Base-by-base conservation (phyloP, 92 coral and sea anemone genomes). In the Paramuricea clavata region DNA sequence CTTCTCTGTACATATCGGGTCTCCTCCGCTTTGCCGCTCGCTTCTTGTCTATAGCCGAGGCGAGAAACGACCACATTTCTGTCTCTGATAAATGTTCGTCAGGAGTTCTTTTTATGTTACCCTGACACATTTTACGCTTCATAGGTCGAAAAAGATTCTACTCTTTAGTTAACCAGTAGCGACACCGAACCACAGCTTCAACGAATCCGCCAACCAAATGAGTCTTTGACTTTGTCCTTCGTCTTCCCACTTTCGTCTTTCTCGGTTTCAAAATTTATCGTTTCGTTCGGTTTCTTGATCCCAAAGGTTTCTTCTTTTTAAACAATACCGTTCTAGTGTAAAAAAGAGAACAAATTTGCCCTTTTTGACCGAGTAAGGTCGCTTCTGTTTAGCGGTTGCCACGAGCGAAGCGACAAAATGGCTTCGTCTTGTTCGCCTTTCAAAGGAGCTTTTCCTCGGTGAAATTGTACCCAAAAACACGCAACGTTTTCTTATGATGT, bases 1-100 rank as follows among this genome's bases (percentile, higher is more conserved):
- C 99, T 86, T 92, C 95, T 73, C 95, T 72, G 49, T 87, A 86
- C 97, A 96, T 95, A 92, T 96, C 99, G 26, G 98, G 98, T 49
- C 94, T 80, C 69, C 90, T 96, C 52, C 97, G 83, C 54, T 94
- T 94, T 65, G 89, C 93, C 44, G 88, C 93, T 25, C 85, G 93
- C 78, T 93, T 94, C 89, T 96, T 96, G 85, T 94, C 98, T 54
- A 96, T 78, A 8, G 98, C 94, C 60, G 94, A 80, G 34, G 94
- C 84, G 23, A 96, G 90, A 65, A 96, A 64, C 47, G 97, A 93
- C 99, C 99, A 96, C 23, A 96, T 93, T 94, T 96, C 99, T 61
- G 85, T 94, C 67, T 96, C 99, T 11, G 95, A 89, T 44, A 91
- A 92, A 54, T 49, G 69, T 33, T 79, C 84, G 42, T 79, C 84